phyloP scores from a whole-genome alignment of 1,140 invertebrate genomes.

The Drosophila lacteicornis region DNA sequence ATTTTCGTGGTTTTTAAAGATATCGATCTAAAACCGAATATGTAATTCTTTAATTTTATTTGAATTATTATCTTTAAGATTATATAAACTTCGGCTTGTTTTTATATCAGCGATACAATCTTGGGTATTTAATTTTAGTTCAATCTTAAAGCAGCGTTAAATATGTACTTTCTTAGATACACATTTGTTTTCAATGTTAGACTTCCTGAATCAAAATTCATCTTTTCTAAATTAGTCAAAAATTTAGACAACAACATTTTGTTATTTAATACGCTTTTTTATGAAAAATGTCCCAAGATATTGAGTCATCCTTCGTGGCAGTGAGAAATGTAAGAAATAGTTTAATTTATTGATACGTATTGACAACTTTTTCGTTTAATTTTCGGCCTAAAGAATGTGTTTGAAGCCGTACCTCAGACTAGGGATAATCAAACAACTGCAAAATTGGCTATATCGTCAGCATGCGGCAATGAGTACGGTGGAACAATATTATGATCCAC shows the following conservation, averaged over 20 bases:
- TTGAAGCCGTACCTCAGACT: slow-evolving; percentile 24
- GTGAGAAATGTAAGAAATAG: slow-evolving; percentile 7
- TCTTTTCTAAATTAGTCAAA: neutral
- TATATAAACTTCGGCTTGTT: no score
- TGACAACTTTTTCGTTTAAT: neutral
- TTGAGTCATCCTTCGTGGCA: neutral
- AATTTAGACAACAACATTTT: neutral
- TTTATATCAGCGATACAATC: no score
- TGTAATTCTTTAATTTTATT: no score
- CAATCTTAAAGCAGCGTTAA: no score
- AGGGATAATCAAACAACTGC: slow-evolving; percentile 21
- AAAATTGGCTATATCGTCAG: slow-evolving; percentile 20
- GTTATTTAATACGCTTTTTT: neutral
- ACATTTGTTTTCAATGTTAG: slow-evolving; percentile 6
- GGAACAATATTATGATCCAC: slow-evolving; percentile 38
- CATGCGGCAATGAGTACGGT: slow-evolving; percentile 5
- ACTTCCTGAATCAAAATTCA: neutral
- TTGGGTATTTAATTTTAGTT: no score
- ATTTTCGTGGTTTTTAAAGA: no score
- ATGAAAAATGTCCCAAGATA: slow-evolving; percentile 11
- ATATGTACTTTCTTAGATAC: no score
- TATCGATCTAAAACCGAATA: no score
- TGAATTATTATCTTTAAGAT: no score
- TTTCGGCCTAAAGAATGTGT: slow-evolving; percentile 17
- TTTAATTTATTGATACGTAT: neutral